Conservation (phyloP, 2,113 vertebrate genomes). For the Anolis carolinensis region DNA sequence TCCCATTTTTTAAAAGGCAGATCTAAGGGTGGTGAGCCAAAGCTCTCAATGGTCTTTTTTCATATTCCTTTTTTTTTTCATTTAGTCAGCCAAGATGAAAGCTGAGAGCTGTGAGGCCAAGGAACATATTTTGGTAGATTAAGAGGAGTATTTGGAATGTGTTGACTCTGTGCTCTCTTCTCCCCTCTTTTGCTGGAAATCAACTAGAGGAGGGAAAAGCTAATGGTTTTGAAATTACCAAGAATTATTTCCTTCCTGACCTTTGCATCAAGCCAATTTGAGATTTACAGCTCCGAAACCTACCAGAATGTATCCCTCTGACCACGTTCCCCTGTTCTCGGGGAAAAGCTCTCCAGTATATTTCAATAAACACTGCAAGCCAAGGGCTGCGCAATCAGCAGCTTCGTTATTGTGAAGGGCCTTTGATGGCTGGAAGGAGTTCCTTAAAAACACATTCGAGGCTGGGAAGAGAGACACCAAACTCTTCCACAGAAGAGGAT, state of each 20-base stretch:
- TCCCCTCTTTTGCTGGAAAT: conserved; percentile 24
- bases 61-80: background rate
- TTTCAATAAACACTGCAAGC: background rate
- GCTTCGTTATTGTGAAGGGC: background rate
- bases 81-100: conserved; percentile 5
- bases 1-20: conserved; percentile 40
- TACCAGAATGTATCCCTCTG: background rate
- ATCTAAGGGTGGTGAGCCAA: conserved; percentile 21
- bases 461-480: background rate
- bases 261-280: conserved; percentile 4
- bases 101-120: conserved; percentile 39
- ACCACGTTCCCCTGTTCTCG: background rate
- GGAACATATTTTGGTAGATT: conserved; percentile 55
- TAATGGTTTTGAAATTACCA: conserved; percentile 4
- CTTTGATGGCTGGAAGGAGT: background rate
- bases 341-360: background rate
- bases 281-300: background rate
- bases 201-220: conserved; percentile 1
- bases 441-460: background rate
- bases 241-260: conserved; percentile 20
- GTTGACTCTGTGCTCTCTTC: conserved; percentile 46
- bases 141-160: conserved; percentile 41
- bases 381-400: background rate
- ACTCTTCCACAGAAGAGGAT: background rate
- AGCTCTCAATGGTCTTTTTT: conserved; percentile 28